Percentiles rank a stretch among this genome's conserved stretches.
Evolutionary conservation across 1,140 invertebrate species (phyloP).

Genomic region (Ganaspis sp.): DNA sequence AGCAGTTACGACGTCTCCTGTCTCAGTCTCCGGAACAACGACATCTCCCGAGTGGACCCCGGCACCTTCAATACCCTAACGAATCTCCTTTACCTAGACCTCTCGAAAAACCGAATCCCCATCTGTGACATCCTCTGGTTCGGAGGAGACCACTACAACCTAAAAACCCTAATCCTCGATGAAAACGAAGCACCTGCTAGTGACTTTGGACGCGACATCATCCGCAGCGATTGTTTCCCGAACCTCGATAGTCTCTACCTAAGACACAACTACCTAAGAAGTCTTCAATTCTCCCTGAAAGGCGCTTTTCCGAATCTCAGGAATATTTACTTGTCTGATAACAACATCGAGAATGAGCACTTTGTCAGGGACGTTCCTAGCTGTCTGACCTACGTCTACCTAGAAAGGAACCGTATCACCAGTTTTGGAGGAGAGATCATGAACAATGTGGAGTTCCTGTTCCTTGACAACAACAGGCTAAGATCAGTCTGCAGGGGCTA

Average conservation of each 20-base stretch:
- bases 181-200: conserved; percentile 54
- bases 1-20: conserved; percentile 53
- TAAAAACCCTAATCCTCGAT: conserved; percentile 61
- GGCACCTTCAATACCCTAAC: conserved; percentile 58
- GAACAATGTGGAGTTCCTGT: conserved; percentile 47
- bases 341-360: conserved; percentile 52
- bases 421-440: conserved; percentile 45
- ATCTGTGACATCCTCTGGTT: conserved; percentile 57
- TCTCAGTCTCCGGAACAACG: conserved; percentile 61
- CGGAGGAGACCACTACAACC: conserved; percentile 36
- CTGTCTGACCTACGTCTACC: conserved; percentile 57
- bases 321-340: conserved; percentile 64
- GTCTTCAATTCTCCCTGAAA: conserved; percentile 49
- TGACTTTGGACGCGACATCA: conserved; percentile 36
- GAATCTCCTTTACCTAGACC: conserved; percentile 60
- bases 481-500: conserved; percentile 53
- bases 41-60: conserved; percentile 56
- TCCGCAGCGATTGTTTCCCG: conserved; percentile 53
- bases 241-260: conserved; percentile 60
- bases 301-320: conserved; percentile 57
- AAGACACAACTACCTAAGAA: conserved; percentile 49
- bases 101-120: conserved; percentile 63
- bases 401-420: conserved; percentile 63
- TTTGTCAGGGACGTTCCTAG: conserved; percentile 57
- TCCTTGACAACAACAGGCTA: conserved; percentile 61